phyloP scores from a whole-genome alignment of 2,888 invertebrate genomes.

The Morpho achilles region DNA sequence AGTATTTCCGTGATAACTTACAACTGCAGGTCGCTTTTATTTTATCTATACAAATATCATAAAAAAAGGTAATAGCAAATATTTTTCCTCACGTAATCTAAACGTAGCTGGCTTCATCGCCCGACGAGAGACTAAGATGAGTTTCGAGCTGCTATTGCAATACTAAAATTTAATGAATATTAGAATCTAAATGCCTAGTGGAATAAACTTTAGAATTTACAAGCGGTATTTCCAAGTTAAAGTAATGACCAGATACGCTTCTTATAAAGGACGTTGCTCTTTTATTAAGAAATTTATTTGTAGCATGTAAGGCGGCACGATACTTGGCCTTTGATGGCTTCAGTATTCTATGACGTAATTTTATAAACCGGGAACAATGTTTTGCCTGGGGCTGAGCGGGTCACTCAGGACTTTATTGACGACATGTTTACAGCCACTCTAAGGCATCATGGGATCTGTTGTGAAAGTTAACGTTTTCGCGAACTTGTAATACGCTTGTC shows the following conservation, averaged over 20 bases:
- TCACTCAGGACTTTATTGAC: slow-evolving; percentile 48
- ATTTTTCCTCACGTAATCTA: too few relatives aligned
- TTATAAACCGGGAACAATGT: slow-evolving; percentile 56
- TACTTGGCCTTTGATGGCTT: slow-evolving; percentile 37
- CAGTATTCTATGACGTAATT: slow-evolving; percentile 42
- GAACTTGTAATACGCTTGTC: slow-evolving; percentile 19
- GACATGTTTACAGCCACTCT: slow-evolving; percentile 51
- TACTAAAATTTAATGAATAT: too few relatives aligned
- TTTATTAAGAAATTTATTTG: slow-evolving; percentile 6
- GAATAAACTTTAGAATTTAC: too few relatives aligned
- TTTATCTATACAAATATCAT: too few relatives aligned
- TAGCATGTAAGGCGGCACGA: slow-evolving; percentile 11
- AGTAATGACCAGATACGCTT: not conserved
- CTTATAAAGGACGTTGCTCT: not conserved
- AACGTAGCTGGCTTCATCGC: too few relatives aligned
- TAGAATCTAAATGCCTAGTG: too few relatives aligned
- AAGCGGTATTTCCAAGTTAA: not conserved
- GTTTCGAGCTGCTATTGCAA: too few relatives aligned
- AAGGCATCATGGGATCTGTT: slow-evolving; percentile 40
- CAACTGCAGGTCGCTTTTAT: too few relatives aligned
- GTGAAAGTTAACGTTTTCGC: slow-evolving; percentile 37
- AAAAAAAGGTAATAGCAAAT: too few relatives aligned
- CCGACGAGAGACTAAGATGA: too few relatives aligned
- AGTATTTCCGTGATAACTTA: too few relatives aligned
- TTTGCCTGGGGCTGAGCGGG: slow-evolving; percentile 43